Conservation (phyloP, 2,797 vertebrate genomes). For the Bovichtus diacanthus region DNA sequence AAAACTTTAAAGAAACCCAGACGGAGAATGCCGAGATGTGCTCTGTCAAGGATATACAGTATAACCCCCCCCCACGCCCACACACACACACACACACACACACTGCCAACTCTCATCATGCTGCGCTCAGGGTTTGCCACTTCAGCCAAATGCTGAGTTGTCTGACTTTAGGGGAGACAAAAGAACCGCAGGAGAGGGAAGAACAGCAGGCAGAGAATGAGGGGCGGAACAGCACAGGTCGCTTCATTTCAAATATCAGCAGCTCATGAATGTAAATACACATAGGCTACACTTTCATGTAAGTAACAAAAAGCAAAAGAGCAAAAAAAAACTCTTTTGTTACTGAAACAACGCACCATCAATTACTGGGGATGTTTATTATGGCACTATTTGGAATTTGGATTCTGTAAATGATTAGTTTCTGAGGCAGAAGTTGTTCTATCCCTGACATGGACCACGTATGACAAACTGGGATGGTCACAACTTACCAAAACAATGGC, state of each 20-base stretch:
- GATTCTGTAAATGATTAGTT: background rate
- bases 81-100: too few relatives aligned
- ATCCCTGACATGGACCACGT: background rate
- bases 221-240: conserved; percentile 76
- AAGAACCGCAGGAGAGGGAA: conserved; percentile 75
- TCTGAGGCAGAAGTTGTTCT: background rate
- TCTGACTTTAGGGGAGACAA: conserved; percentile 81
- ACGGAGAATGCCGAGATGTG: conserved; percentile 15
- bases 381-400: background rate
- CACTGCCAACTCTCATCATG: conserved; percentile 32
- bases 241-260: conserved; percentile 60
- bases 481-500: conserved; percentile 94
- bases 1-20: conserved; percentile 45
- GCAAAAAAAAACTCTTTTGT: background rate
- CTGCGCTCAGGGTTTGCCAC: conserved; percentile 54
- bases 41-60: conserved; percentile 22
- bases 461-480: background rate
- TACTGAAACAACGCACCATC: background rate
- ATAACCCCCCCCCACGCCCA: background rate
- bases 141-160: conserved; percentile 73
- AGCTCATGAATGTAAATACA: conserved; percentile 49
- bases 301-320: background rate
- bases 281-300: conserved; percentile 1
- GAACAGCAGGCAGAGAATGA: conserved; percentile 44
- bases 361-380: background rate